Percentiles rank a stretch among this genome's conserved stretches.
phyloP scores from a whole-genome alignment of 2,113 vertebrate genomes.

The Serinus canaria region DNA sequence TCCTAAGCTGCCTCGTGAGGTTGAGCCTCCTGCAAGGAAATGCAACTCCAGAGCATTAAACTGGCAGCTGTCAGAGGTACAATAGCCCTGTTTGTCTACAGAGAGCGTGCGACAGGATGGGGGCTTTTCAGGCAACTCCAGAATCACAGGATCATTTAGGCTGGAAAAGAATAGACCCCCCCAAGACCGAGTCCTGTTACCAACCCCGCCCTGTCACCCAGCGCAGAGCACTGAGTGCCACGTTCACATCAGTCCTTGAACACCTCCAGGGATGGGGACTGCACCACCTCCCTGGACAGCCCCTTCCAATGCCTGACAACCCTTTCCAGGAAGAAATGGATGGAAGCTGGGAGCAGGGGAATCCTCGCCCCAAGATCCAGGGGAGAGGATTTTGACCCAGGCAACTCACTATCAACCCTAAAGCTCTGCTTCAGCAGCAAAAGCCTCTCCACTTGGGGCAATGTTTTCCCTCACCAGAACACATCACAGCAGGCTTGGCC shows the following conservation, averaged over 20 bases:
- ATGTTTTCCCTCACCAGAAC: not conserved
- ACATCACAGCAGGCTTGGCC: not conserved
- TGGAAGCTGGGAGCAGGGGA: not conserved
- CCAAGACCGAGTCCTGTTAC: not conserved
- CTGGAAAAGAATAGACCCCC: not conserved
- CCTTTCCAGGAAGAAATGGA: not conserved
- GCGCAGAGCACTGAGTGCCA: not conserved
- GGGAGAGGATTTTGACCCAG: not conserved
- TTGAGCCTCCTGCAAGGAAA: not conserved
- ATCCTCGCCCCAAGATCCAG: not conserved
- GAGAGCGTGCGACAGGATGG: accelerated
- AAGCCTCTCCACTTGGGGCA: not conserved
- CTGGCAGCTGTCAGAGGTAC: not conserved
- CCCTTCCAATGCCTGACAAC: not conserved
- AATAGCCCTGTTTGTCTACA: not conserved
- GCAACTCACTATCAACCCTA: not conserved
- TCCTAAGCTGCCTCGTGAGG: not conserved
- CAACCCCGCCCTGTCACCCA: not conserved
- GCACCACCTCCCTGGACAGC: not conserved
- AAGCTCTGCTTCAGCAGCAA: not conserved
- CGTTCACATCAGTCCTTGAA: not conserved
- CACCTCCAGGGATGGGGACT: not conserved
- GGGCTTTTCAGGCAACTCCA: not conserved
- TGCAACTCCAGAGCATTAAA: not conserved
- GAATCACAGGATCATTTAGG: not conserved